Evolutionary conservation across 2,113 vertebrate species (phyloP).

Genomic region (Pachyramphus minor): DNA sequence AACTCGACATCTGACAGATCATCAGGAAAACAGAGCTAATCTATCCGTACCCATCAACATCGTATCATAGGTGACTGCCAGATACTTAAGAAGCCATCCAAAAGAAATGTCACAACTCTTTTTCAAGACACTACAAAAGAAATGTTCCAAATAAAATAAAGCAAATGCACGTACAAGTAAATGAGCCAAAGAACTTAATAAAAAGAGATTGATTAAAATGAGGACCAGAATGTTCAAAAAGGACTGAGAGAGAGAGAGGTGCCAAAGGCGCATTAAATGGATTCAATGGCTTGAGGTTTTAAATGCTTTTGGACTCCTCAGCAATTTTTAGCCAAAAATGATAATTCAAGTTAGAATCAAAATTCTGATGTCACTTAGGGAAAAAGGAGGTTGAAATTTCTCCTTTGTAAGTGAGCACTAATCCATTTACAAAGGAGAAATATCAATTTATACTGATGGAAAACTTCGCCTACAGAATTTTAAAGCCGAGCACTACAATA

Average conservation of each 20-base stretch:
- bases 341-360: constrained; percentile 37
- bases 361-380: constrained; percentile 43
- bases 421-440: neutral
- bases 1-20: constrained; percentile 61
- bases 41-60: constrained; percentile 50
- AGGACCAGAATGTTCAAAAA: constrained; percentile 51
- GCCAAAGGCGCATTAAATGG: constrained; percentile 58
- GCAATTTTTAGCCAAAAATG: constrained; percentile 48
- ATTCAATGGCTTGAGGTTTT: constrained; percentile 46
- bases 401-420: neutral
- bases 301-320: constrained; percentile 55
- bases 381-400: neutral
- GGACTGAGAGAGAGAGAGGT: constrained; percentile 44
- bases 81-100: constrained; percentile 54
- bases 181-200: constrained; percentile 67
- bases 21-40: constrained; percentile 61
- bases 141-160: constrained; percentile 60
- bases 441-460: neutral
- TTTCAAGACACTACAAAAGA: constrained; percentile 59
- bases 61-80: constrained; percentile 53
- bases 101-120: constrained; percentile 57
- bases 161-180: constrained; percentile 52
- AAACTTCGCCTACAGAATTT: neutral
- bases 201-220: constrained; percentile 65
- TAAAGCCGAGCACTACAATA: neutral